Percentiles rank a stretch among this genome's conserved stretches.
These are phyloP conservation scores for Hedychridium roseum DNA, from an alignment of 2,888 invertebrate species.

Conservation along the genomic window DNA sequence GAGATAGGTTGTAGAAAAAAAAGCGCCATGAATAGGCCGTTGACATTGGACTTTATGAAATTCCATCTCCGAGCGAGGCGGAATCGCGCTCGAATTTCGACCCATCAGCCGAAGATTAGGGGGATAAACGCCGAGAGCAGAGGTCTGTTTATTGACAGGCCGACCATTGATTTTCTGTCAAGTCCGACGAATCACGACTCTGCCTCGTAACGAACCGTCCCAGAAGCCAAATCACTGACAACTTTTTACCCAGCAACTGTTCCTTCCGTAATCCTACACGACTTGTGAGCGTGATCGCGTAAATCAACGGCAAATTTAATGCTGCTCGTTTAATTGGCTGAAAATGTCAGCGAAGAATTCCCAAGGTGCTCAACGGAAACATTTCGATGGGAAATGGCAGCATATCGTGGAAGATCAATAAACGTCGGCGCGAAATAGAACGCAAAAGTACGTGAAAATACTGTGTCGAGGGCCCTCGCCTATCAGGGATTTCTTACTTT, in stretches of 20 bases:
- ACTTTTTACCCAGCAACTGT: conserved; percentile 12
- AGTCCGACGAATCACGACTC: conserved; percentile 21
- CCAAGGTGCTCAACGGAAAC: too few relatives aligned
- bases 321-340: too few relatives aligned
- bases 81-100: not conserved
- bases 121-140: conserved; percentile 19
- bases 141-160: conserved; percentile 21
- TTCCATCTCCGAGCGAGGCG: too few relatives aligned
- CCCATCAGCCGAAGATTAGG: conserved; percentile 15
- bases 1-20: too few relatives aligned
- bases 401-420: not conserved
- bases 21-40: too few relatives aligned
- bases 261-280: too few relatives aligned
- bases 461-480: conserved; percentile 12
- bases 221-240: conserved; percentile 18
- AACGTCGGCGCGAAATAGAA: not conserved
- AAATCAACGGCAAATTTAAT: too few relatives aligned
- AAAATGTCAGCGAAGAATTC: too few relatives aligned
- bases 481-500: conserved; percentile 35
- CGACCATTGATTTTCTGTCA: conserved; percentile 28
- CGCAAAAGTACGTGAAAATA: conserved; percentile 29
- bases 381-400: not conserved
- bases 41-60: too few relatives aligned
- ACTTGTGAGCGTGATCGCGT: too few relatives aligned
- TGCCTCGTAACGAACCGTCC: conserved; percentile 18